Base-by-base conservation (phyloP, 2,888 invertebrate genomes). In the Cremastinae sp. region DNA sequence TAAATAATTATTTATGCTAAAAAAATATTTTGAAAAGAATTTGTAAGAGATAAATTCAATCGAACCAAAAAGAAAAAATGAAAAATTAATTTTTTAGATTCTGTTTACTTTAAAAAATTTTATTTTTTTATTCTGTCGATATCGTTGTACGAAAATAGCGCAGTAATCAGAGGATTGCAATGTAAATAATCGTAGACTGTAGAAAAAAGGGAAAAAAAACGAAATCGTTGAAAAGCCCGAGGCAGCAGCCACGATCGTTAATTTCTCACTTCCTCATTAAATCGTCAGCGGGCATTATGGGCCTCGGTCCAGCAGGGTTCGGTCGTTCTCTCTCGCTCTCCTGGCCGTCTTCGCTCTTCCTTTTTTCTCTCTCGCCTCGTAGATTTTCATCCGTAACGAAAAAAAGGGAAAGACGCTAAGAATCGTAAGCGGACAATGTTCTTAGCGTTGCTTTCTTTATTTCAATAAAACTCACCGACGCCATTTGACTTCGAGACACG, bases 221-320 rank as follows among this genome's bases (percentile, higher is more conserved):
- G 9, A 66, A 66, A 47, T 14, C 20, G 61, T 59, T 51, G 22
- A 70, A 70, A 70, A 45, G 35, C 64, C 62, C 62, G 49, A 56
- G 75, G 62, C 72, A 75, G 83, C 80, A 78, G 82, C 80, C 74
- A 28, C 79, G 81, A 80, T 83, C 81, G 85, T 86, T 89, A 89
- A 89, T 89, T 89, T 85, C 86, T 89, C 85, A 87, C 87, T 89
- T 89, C 89, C 89, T 89, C 88, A 89, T 89, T 89, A 89, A 88
- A 87, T 84, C 83, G 85, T 87, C 86, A 81, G 82, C 86, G 80
- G 82, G 79, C 81, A 85, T 86, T 86, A 85, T 82, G 83, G 78
- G 37, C 70, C 84, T 85, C 82, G 72, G 80, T 76, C 79, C 80
- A 35, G 68, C 28, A 28, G 28, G 28, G 28, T 5, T 28, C 28